Evolutionary conservation across 2,888 invertebrate genomes (phyloP).

Genomic region (Trypoxylon attenuatum): DNA sequence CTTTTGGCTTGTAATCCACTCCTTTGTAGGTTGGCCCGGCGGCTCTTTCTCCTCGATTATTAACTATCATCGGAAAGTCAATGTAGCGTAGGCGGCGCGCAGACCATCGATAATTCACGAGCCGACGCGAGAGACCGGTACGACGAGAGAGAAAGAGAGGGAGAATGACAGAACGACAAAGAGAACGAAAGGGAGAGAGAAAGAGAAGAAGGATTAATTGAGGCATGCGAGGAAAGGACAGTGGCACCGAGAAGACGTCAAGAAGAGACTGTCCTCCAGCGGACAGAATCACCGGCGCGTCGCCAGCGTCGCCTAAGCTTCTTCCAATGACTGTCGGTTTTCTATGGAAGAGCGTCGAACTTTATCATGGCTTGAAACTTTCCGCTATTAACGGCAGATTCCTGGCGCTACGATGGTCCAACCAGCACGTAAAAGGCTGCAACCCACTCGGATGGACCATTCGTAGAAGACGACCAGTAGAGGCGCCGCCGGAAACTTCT

Average conservation of each 20-base stretch:
- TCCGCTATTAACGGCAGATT: slow-evolving; percentile 12
- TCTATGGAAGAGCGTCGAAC: slow-evolving; percentile 5
- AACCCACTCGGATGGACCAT: slow-evolving; percentile 9
- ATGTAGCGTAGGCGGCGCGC: slow-evolving; percentile 44
- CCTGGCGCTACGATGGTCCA: not conserved
- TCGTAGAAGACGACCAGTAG: slow-evolving; percentile 24
- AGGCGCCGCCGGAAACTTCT: slow-evolving; percentile 46
- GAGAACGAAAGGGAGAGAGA: no score
- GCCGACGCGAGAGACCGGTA: slow-evolving; percentile 54
- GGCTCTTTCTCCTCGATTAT: slow-evolving; percentile 49
- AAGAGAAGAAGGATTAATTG: slow-evolving; percentile 58
- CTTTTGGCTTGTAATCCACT: slow-evolving; percentile 47
- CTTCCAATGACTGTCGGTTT: slow-evolving; percentile 20
- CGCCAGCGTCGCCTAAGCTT: slow-evolving; percentile 1
- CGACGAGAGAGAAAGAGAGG: slow-evolving; percentile 39
- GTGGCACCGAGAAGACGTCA: no score
- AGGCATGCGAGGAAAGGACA: no score
- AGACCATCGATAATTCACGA: slow-evolving; percentile 61
- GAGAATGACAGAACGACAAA: no score
- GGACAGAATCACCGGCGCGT: not conserved
- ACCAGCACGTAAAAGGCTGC: slow-evolving; percentile 14
- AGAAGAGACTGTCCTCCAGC: no score
- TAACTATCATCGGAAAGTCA: slow-evolving; percentile 61
- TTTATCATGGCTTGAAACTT: slow-evolving; percentile 42
- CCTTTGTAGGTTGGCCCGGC: slow-evolving; percentile 49